A percentile compares a stretch with the other conserved stretches of the same genome.
phyloP scores from a whole-genome alignment of 2,113 vertebrate species.

The Oncorhynchus mykiss region DNA sequence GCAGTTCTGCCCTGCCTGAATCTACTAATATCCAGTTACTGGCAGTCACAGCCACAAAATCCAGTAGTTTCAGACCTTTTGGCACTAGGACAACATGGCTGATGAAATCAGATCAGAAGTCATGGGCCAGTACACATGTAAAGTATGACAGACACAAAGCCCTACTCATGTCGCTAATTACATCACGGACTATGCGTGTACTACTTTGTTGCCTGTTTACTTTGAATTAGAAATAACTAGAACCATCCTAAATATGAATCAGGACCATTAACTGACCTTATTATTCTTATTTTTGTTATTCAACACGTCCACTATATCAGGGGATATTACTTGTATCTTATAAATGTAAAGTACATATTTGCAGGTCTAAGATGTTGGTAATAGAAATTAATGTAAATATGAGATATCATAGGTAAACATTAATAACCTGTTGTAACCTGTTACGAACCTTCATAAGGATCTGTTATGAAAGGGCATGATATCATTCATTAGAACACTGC shows the following conservation, averaged over 20 bases:
- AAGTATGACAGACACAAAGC: background rate
- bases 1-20: slow-evolving; percentile 30
- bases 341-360: background rate
- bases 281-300: background rate
- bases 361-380: background rate
- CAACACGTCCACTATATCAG: background rate
- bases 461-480: background rate
- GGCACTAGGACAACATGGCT: slow-evolving; percentile 64
- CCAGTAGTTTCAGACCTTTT: slow-evolving; percentile 51
- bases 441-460: background rate
- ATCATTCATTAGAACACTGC: background rate
- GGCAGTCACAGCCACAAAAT: background rate
- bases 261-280: background rate
- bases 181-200: background rate
- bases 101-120: slow-evolving; percentile 32
- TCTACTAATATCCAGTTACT: no score
- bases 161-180: background rate
- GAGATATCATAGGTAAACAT: background rate
- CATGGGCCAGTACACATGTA: background rate
- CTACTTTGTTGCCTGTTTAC: no score
- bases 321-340: background rate
- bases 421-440: background rate
- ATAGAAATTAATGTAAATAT: background rate
- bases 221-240: background rate
- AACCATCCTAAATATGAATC: background rate